phyloP scores from a whole-genome alignment of 2,797 vertebrate species.

The Hydrophis major region DNA sequence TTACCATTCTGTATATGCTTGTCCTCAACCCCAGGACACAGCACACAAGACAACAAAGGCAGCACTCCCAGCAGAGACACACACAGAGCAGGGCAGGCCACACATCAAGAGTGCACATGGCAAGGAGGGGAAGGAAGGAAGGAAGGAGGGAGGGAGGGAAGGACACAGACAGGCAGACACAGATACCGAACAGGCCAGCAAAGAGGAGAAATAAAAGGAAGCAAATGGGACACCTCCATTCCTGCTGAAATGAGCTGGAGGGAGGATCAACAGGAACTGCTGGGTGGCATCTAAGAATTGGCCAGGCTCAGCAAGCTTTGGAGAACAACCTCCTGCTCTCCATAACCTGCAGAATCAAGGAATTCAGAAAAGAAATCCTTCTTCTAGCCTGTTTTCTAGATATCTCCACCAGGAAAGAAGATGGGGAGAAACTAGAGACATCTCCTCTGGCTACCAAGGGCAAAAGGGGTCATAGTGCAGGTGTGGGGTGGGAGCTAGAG shows the following conservation, averaged over 20 bases:
- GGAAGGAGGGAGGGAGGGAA: neutral
- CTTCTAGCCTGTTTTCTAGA: neutral
- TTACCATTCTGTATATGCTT: conserved; percentile 18
- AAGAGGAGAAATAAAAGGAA: neutral
- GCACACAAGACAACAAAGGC: conserved; percentile 28
- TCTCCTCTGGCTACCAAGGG: neutral
- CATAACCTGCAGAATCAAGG: neutral
- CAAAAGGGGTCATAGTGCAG: neutral
- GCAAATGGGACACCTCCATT: neutral
- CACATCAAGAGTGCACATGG: neutral
- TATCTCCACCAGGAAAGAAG: too few species aligned
- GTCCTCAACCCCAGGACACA: conserved; percentile 31
- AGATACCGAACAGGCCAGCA: conserved; percentile 27
- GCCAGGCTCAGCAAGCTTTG: neutral
- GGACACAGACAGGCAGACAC: conserved; percentile 10
- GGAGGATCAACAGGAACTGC: neutral
- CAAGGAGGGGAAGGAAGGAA: neutral
- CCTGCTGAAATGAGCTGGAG: conserved; percentile 35
- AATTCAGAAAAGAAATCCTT: neutral
- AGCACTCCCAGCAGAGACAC: conserved; percentile 20
- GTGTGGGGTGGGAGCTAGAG: neutral
- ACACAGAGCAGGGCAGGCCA: conserved; percentile 28
- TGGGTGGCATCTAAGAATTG: neutral
- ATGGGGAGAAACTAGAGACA: too few species aligned
- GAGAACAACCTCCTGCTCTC: neutral